phyloP scores from a whole-genome alignment of 2,113 vertebrate genomes.

The Trogon melanurus region DNA sequence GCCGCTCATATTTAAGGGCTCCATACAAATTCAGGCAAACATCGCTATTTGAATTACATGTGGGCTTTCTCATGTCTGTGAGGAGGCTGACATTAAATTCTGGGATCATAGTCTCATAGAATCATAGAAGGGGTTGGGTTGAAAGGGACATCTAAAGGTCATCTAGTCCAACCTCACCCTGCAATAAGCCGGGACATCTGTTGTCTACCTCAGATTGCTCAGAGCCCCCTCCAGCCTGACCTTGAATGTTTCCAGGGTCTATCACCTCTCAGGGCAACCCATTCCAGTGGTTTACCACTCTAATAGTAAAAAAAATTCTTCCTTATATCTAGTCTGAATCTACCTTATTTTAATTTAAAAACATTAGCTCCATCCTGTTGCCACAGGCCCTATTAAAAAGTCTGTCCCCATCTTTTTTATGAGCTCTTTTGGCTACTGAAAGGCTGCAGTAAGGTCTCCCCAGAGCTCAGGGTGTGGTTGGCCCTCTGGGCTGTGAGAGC shows the following conservation, averaged over 20 bases:
- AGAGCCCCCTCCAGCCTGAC: not conserved
- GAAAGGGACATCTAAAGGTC: not conserved
- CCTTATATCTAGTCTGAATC: not conserved
- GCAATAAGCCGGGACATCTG: not conserved
- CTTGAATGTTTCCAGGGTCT: not conserved
- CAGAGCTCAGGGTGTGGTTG: not conserved
- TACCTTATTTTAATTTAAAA: not conserved
- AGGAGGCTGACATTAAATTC: not conserved
- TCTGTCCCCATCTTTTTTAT: not conserved
- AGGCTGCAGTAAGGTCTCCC: not conserved
- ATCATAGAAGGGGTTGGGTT: not conserved
- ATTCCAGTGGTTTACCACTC: not conserved
- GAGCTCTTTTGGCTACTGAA: not conserved
- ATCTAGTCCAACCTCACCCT: fast-evolving
- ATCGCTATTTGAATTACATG: not conserved
- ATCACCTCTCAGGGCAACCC: not conserved
- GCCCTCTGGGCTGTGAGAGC: not conserved
- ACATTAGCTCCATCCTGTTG: not conserved
- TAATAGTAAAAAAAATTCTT: not conserved
- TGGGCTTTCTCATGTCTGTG: not conserved
- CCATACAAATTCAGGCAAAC: not conserved
- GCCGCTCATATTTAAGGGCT: not conserved
- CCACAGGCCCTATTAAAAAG: not conserved
- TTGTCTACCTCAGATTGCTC: not conserved
- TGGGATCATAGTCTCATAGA: not conserved